Evolutionary conservation across 2,888 invertebrate species (phyloP).

Genomic region (Thumatha senex): DNA sequence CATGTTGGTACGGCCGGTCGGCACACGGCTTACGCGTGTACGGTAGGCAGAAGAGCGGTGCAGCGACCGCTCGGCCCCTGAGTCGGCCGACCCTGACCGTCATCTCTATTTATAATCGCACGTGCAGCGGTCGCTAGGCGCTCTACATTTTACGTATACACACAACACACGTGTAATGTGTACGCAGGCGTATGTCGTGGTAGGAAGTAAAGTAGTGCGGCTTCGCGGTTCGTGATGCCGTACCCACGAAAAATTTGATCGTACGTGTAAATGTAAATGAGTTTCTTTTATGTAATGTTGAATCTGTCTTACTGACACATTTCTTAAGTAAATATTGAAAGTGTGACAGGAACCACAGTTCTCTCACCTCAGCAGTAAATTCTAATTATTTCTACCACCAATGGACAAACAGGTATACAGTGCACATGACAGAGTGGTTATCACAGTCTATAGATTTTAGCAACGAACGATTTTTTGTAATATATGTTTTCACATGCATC

Average conservation of each 20-base stretch:
- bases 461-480: no score
- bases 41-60: constrained; percentile 23
- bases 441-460: no score
- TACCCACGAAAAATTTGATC: not conserved
- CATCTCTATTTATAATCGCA: constrained; percentile 58
- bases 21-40: not conserved
- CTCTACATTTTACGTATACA: constrained; percentile 21
- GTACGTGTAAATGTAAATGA: not conserved
- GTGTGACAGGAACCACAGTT: no score
- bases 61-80: constrained; percentile 55
- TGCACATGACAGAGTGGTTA: no score
- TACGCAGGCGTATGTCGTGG: not conserved
- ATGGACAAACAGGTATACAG: no score
- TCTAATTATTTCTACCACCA: no score
- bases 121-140: constrained; percentile 38
- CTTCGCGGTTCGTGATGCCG: not conserved
- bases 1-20: not conserved
- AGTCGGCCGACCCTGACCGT: constrained; percentile 60
- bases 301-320: not conserved
- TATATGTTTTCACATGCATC: no score
- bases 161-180: not conserved
- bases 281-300: not conserved
- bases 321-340: no score
- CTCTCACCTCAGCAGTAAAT: no score
- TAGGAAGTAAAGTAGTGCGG: constrained; percentile 3